These are phyloP conservation scores for Mythimna impura DNA, from an alignment of 2,888 invertebrate species.

Conservation along the genomic window DNA sequence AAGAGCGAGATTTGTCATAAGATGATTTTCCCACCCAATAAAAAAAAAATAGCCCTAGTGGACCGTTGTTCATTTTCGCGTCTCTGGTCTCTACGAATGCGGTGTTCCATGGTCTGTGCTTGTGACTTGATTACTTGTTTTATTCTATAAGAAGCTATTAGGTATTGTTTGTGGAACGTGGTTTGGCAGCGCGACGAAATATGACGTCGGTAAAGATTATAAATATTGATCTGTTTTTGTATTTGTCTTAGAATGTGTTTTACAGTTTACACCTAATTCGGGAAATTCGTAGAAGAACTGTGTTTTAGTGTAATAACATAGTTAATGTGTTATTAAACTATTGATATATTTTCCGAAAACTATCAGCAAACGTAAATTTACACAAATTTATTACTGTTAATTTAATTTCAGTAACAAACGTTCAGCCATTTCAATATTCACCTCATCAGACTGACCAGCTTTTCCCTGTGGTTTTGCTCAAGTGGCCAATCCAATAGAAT, in stretches of 20 bases:
- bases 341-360: too few relatives aligned
- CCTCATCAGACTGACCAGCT: not conserved
- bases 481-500: not conserved
- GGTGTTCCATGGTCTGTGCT: not conserved
- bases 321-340: not conserved
- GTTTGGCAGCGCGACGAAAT: conserved; percentile 34
- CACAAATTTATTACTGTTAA: not conserved
- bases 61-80: not conserved
- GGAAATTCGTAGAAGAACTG: not conserved
- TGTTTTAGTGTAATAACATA: not conserved
- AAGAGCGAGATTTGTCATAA: too few relatives aligned
- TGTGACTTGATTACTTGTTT: conserved; percentile 57
- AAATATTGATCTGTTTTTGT: conserved; percentile 45
- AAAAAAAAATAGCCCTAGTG: too few relatives aligned
- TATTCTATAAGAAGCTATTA: conserved; percentile 53
- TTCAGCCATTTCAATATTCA: not conserved
- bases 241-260: conserved; percentile 4
- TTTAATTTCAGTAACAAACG: not conserved
- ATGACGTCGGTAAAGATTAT: conserved; percentile 8
- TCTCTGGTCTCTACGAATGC: not conserved
- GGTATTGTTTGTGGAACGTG: conserved; percentile 51
- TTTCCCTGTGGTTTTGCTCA: not conserved
- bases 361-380: too few relatives aligned
- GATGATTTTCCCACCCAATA: too few relatives aligned
- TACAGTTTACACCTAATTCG: conserved; percentile 3